Base-by-base conservation (phyloP, 2,888 invertebrate genomes). In the Galerucella calmariensis region DNA sequence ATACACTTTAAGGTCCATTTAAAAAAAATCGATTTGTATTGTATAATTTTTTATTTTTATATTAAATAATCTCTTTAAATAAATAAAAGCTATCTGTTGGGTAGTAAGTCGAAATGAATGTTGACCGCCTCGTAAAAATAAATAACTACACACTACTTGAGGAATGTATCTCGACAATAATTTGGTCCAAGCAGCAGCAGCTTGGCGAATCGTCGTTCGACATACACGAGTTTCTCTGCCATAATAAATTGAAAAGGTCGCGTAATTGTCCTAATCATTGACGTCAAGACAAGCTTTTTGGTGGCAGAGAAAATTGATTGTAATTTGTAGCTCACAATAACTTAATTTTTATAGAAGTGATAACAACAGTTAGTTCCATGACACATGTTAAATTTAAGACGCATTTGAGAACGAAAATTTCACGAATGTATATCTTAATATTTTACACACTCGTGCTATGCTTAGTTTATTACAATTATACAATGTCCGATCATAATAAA, bases 211-310 rank as follows among this genome's bases (percentile, higher is more conserved):
- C 67, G 62, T 70, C 51, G 48, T n/a, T 58, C 16, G 20, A 53
- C 51, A 46, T 14, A 48, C 67, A 48, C 11, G 51, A 48, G 66
- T 56, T 12, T 67, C 51, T 41, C 35, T 41, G 35, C 35, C 8
- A 9, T 41, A 12, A 27, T 58, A 71, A 71, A 77, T 77, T 77
- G 72, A 77, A 77, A 77, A 77, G 77, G 77, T 77, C 77, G 77
- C 74, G 72, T 71, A 76, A 73, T 73, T 68, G 71, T 71, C 35
- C 51, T 16, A 41, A 59, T 24, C 62, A 46, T 65, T 73, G 76
- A 76, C 76, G 73, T 76, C 73, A 73, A 72, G 59, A 41, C 67
- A 14, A 62, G 63, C 51, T 70, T 70, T 63, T 71, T 62, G 24
- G 24, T 61, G 8, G 53, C 24, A 61, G 65, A 70, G 63, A 44